phyloP scores from a whole-genome alignment of 2,888 invertebrate genomes.

The Osmoderma eremita region DNA sequence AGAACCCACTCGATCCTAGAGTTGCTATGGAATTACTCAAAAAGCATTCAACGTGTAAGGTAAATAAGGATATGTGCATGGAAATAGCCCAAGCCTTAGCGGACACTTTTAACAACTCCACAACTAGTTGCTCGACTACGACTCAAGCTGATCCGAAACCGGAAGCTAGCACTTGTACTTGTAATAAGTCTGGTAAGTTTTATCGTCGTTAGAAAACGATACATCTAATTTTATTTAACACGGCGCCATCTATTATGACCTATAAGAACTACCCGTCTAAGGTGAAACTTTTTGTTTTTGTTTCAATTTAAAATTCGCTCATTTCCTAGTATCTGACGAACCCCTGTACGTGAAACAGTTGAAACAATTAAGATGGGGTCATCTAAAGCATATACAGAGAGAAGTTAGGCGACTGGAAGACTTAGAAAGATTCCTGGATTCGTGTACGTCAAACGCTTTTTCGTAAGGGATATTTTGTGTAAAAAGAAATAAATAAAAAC shows the following conservation, averaged over 20 bases:
- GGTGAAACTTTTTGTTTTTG: not conserved
- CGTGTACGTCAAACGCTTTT: slow-evolving; percentile 51
- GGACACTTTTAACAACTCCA: slow-evolving; percentile 48
- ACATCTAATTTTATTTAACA: too few relatives aligned
- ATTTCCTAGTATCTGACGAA: slow-evolving; percentile 50
- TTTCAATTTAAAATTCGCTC: not conserved
- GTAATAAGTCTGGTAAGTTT: slow-evolving; percentile 43
- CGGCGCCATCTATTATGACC: not conserved
- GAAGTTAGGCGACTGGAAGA: slow-evolving; percentile 63
- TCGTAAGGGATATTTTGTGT: slow-evolving; percentile 37
- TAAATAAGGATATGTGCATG: slow-evolving; percentile 55
- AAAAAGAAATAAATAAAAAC: not conserved
- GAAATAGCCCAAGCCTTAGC: slow-evolving; percentile 56
- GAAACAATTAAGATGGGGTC: slow-evolving; percentile 63
- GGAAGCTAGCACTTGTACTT: slow-evolving; percentile 42
- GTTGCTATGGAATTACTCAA: slow-evolving; percentile 56
- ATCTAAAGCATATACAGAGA: slow-evolving; percentile 63
- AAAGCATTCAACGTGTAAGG: slow-evolving; percentile 50
- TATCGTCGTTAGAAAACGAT: too few relatives aligned
- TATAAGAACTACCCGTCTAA: not conserved
- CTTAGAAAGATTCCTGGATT: slow-evolving; percentile 63
- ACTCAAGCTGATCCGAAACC: slow-evolving; percentile 30
- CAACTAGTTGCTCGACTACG: slow-evolving; percentile 52
- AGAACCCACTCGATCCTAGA: slow-evolving; percentile 51
- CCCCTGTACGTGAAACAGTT: slow-evolving; percentile 61